These are phyloP conservation scores for Drosophila multiciliata DNA, from an alignment of 2,888 invertebrate genomes.

Conservation along the genomic window DNA sequence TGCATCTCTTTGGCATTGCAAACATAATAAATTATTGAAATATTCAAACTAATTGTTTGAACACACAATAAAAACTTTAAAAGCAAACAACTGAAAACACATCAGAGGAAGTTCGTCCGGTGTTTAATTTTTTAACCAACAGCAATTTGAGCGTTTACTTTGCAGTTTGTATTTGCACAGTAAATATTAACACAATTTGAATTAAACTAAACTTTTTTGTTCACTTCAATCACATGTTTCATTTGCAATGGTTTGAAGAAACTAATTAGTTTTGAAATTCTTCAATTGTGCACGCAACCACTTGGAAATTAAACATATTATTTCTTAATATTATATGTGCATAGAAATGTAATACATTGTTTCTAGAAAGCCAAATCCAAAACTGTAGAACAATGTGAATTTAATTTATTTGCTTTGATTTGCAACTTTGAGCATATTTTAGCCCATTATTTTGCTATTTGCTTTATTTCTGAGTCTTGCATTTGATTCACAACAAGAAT, in stretches of 20 bases:
- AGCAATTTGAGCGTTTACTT: neutral
- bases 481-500: neutral
- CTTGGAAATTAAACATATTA: neutral
- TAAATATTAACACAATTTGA: neutral
- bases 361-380: neutral
- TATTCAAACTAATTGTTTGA: neutral
- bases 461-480: neutral
- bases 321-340: neutral
- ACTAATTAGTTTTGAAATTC: neutral
- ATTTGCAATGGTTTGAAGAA: neutral
- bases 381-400: neutral
- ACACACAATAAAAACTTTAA: neutral
- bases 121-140: neutral
- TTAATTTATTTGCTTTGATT: neutral
- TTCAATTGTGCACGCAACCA: neutral
- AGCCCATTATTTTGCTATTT: neutral
- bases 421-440: neutral
- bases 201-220: neutral
- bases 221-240: neutral
- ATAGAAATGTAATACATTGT: no score
- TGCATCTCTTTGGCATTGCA: neutral
- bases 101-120: neutral
- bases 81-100: neutral
- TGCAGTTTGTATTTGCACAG: neutral
- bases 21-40: neutral